phyloP scores from a whole-genome alignment of 2,888 invertebrate genomes.

The Ptilodon capucinus region DNA sequence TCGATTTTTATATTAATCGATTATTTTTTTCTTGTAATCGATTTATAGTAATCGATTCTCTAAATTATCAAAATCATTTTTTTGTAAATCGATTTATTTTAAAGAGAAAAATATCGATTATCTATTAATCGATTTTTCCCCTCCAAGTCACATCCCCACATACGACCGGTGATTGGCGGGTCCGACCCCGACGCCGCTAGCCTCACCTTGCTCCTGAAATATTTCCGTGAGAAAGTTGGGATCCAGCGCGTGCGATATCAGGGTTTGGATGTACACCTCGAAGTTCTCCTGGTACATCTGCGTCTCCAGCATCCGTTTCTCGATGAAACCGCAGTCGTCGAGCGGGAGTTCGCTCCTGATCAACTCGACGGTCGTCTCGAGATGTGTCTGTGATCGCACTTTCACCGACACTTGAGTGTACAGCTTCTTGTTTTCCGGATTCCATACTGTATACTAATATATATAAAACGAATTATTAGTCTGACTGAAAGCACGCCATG shows the following conservation, averaged over 20 bases:
- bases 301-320: constrained; percentile 89
- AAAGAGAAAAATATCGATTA: too few relatives aligned
- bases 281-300: constrained; percentile 93
- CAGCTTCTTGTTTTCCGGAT: constrained; percentile 89
- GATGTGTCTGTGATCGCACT: constrained; percentile 88
- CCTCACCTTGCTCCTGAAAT: constrained; percentile 92
- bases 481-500: too few relatives aligned
- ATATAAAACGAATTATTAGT: neutral
- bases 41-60: too few relatives aligned
- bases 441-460: constrained; percentile 91
- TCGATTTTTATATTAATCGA: too few relatives aligned
- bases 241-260: constrained; percentile 94
- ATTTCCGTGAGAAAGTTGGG: constrained; percentile 95
- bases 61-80: too few relatives aligned
- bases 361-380: constrained; percentile 91
- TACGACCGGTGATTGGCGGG: too few relatives aligned
- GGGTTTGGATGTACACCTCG: constrained; percentile 95
- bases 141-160: too few relatives aligned
- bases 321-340: constrained; percentile 87
- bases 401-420: constrained; percentile 91
- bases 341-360: constrained; percentile 87
- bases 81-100: too few relatives aligned
- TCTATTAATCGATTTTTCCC: too few relatives aligned
- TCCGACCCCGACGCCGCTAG: too few relatives aligned
- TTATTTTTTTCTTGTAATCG: too few relatives aligned